A percentile compares a stretch with the other conserved stretches of the same genome.
These are phyloP conservation scores for Andrena flavipes DNA, from an alignment of 2,888 invertebrate species.

Conservation along the genomic window DNA sequence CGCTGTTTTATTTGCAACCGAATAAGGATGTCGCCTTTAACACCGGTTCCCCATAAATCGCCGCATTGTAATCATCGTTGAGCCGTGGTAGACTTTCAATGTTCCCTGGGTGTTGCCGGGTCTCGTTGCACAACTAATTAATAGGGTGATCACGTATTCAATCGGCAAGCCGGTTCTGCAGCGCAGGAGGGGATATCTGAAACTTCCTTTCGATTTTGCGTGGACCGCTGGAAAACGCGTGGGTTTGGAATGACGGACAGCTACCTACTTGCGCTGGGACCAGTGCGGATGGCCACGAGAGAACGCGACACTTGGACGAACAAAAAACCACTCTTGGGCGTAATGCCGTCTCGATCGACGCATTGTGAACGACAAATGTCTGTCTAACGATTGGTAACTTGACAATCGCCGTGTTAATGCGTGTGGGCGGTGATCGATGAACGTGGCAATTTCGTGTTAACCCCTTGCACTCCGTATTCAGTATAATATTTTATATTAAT, in stretches of 20 bases:
- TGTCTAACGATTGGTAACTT: not conserved
- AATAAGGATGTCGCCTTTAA: conserved; percentile 6
- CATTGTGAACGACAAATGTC: conserved; percentile 9
- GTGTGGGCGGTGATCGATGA: conserved; percentile 27
- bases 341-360: conserved; percentile 21
- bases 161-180: conserved; percentile 38
- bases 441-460: conserved; percentile 1
- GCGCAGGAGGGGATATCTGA: conserved; percentile 30
- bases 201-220: conserved; percentile 57
- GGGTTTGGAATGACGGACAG: conserved; percentile 78
- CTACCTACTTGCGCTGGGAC: conserved; percentile 65
- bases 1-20: not conserved
- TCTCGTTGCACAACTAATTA: conserved; percentile 72
- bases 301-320: conserved; percentile 30
- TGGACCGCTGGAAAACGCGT: conserved; percentile 74
- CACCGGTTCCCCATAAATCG: conserved; percentile 40
- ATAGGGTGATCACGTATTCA: conserved; percentile 61
- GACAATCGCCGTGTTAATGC: conserved; percentile 5
- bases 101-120: conserved; percentile 47
- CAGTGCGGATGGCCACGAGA: conserved; percentile 32
- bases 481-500: not conserved
- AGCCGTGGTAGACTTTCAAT: conserved; percentile 37
- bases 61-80: conserved; percentile 48
- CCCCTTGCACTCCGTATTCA: conserved; percentile 1
- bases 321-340: conserved; percentile 6